phyloP scores from a whole-genome alignment of 2,113 vertebrate genomes.

The Oxyruncus cristatus region DNA sequence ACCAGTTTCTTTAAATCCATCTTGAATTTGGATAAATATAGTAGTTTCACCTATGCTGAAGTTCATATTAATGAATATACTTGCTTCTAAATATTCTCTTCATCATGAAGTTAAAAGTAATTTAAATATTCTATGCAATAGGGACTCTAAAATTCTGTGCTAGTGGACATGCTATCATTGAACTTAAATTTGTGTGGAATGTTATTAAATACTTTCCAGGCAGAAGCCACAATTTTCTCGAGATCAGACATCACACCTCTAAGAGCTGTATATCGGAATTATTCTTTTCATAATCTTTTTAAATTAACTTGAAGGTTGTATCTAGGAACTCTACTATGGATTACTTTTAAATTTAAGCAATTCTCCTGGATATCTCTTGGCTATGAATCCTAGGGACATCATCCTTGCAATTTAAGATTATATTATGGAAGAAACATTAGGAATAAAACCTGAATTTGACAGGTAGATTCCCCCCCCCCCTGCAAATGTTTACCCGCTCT shows the following conservation, averaged over 20 bases:
- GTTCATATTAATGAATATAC: not conserved
- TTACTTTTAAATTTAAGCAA: not conserved
- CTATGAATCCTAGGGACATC: not conserved
- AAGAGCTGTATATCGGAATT: not conserved
- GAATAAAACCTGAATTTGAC: conserved; percentile 2
- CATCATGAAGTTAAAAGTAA: not conserved
- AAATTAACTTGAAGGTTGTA: not conserved
- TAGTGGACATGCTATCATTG: not conserved
- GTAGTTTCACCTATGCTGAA: not conserved
- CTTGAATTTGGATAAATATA: not conserved
- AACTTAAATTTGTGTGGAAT: not conserved
- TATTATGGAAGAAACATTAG: not conserved
- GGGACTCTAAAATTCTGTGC: not conserved
- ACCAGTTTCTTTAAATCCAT: not conserved
- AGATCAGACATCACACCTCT: not conserved
- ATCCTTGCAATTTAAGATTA: not conserved
- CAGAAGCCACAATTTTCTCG: not conserved
- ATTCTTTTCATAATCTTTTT: not conserved
- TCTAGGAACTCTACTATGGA: not conserved
- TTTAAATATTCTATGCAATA: not conserved
- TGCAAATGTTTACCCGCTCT: not conserved
- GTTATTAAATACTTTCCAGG: not conserved
- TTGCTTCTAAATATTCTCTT: not conserved
- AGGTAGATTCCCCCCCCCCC: not conserved
- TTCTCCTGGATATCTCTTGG: not conserved